A percentile compares a stretch with the other conserved stretches of the same genome.
phyloP scores from a whole-genome alignment of 1,140 invertebrate genomes.

The Trissolcus basalis region DNA sequence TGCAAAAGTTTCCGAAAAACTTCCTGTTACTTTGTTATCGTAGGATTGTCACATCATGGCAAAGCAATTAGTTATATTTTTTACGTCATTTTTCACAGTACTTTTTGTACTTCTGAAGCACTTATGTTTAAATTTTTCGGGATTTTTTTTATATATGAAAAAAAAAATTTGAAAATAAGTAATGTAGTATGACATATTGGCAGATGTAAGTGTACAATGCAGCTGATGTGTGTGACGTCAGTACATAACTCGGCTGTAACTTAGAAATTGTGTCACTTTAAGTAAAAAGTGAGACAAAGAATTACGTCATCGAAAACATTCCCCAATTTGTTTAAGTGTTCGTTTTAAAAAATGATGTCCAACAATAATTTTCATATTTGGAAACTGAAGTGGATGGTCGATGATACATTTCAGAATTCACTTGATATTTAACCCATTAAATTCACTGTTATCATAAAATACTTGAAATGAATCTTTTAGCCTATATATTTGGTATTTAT shows the following conservation, averaged over 20 bases:
- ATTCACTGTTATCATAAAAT: not conserved
- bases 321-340: constrained; percentile 59
- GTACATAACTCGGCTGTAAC: no score
- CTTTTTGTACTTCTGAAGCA: constrained; percentile 9
- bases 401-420: no score
- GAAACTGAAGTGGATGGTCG: constrained; percentile 6
- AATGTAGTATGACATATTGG: no score
- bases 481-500: not conserved
- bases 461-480: constrained; percentile 25
- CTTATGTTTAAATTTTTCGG: no score
- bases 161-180: no score
- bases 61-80: no score
- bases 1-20: constrained; percentile 40
- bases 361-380: constrained; percentile 53
- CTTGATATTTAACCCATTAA: no score
- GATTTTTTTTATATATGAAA: no score
- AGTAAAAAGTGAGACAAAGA: constrained; percentile 67
- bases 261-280: constrained; percentile 28
- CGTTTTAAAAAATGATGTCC: constrained; percentile 54
- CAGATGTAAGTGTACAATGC: no score
- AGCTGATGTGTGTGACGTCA: no score
- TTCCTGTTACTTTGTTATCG: constrained; percentile 1
- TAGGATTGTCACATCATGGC: no score
- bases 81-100: no score
- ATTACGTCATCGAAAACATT: constrained; percentile 71